Conservation (phyloP, 2,888 invertebrate genomes). For the Tolmerus cingulatus region DNA sequence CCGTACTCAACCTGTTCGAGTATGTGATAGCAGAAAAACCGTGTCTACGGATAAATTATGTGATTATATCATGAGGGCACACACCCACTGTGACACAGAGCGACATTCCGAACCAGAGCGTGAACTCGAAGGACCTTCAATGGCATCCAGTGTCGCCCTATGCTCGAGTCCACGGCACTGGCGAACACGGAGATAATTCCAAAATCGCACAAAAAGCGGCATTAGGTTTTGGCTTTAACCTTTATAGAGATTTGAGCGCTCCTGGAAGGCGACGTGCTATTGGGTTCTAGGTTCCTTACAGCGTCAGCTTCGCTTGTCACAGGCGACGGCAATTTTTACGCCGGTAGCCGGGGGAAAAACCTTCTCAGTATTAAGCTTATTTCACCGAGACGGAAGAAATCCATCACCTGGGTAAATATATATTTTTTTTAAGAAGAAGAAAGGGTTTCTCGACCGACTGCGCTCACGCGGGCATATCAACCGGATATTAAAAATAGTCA, state of each 20-base stretch:
- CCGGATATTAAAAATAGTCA: conserved; percentile 36
- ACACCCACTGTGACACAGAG: conserved; percentile 47
- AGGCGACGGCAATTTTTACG: conserved; percentile 2
- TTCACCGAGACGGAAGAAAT: conserved; percentile 46
- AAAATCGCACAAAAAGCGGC: conserved; percentile 41
- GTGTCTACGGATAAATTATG: conserved; percentile 46
- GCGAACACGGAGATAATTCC: conserved; percentile 38
- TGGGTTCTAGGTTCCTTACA: conserved; percentile 15
- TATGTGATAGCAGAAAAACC: conserved; percentile 44
- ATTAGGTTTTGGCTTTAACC: conserved; percentile 40
- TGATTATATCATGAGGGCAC: conserved; percentile 47
- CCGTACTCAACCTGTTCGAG: conserved; percentile 32
- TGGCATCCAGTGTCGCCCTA: neutral
- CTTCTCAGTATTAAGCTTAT: conserved; percentile 40
- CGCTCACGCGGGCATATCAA: conserved; percentile 1
- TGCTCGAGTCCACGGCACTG: conserved; percentile 12
- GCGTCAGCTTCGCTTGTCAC: conserved; percentile 36
- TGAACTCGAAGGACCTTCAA: conserved; percentile 36
- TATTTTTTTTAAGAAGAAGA: neutral
- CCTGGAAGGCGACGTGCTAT: conserved; percentile 24
- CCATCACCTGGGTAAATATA: conserved; percentile 46
- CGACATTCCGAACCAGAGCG: conserved; percentile 48
- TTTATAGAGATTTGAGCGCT: conserved; percentile 35
- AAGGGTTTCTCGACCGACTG: conserved; percentile 24
- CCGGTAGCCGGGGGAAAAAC: neutral